A percentile compares a stretch with the other conserved stretches of the same genome.
phyloP scores from a whole-genome alignment of 2,888 invertebrate species.

The Oithona nana region DNA sequence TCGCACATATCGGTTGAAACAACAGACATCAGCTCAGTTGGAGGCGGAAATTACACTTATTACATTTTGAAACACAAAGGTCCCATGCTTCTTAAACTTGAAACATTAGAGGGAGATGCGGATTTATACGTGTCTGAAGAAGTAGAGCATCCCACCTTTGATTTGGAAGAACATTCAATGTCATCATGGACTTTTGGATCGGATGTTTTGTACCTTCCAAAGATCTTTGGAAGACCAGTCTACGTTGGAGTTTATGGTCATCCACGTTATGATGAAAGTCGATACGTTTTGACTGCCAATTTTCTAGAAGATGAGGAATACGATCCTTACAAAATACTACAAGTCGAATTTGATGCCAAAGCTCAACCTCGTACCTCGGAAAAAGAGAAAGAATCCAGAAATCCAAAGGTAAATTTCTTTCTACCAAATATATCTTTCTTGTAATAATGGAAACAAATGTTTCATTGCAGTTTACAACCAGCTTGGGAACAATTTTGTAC shows the following conservation, averaged over 20 bases:
- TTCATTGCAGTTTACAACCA: not conserved
- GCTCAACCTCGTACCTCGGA: not conserved
- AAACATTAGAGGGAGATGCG: constrained; percentile 2
- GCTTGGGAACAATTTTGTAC: not conserved
- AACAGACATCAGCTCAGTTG: not conserved
- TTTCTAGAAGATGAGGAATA: not conserved
- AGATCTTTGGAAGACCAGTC: not conserved
- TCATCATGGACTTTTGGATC: not conserved
- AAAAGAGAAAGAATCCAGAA: not conserved
- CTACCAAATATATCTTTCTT: not conserved
- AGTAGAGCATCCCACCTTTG: constrained; percentile 7
- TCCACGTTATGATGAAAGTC: not conserved
- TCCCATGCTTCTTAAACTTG: not conserved
- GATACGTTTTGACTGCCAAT: not conserved
- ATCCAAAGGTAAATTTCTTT: not conserved
- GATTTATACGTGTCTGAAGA: constrained; percentile 6
- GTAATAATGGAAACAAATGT: not conserved
- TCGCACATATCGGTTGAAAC: too few relatives aligned
- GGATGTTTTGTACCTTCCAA: not conserved
- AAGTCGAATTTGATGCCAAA: not conserved
- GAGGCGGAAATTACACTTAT: not conserved
- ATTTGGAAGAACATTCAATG: constrained; percentile 6
- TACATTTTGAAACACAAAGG: not conserved
- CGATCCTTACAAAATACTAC: too few relatives aligned
- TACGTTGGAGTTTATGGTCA: constrained; percentile 9